Evolutionary conservation across 2,888 invertebrate genomes (phyloP).

Genomic region (Gasteruption jaculator): DNA sequence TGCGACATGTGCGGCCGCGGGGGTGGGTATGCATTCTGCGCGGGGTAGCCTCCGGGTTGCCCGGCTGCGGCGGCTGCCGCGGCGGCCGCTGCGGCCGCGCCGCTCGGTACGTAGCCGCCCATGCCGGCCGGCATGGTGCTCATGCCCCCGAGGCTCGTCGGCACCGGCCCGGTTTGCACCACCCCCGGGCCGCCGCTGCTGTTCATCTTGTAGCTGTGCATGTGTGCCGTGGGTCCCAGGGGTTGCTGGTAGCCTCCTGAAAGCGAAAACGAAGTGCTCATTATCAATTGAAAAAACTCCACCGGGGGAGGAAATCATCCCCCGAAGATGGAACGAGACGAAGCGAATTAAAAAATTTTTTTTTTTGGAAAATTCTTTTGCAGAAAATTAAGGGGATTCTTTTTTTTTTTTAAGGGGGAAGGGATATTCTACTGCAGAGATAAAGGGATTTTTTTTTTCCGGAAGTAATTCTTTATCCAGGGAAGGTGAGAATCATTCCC

Average conservation of each 20-base stretch:
- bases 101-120: constrained; percentile 44
- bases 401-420: too few relatives aligned
- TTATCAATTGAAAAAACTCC: constrained; percentile 11
- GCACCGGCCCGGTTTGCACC: constrained; percentile 55
- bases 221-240: constrained; percentile 60
- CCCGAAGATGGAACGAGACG: too few relatives aligned
- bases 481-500: too few relatives aligned
- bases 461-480: too few relatives aligned
- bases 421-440: too few relatives aligned
- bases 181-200: constrained; percentile 48
- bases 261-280: constrained; percentile 19
- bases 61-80: constrained; percentile 50
- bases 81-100: constrained; percentile 49
- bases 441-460: too few relatives aligned
- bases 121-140: constrained; percentile 45
- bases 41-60: constrained; percentile 53
- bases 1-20: constrained; percentile 53
- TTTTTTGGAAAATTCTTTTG: too few relatives aligned
- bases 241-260: constrained; percentile 58
- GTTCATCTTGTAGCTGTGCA: constrained; percentile 61
- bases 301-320: too few relatives aligned
- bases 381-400: too few relatives aligned
- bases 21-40: constrained; percentile 49
- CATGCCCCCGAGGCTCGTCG: constrained; percentile 44
- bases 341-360: too few relatives aligned